Conservation (phyloP, 2,888 invertebrate genomes). For the Artemia sinica region DNA sequence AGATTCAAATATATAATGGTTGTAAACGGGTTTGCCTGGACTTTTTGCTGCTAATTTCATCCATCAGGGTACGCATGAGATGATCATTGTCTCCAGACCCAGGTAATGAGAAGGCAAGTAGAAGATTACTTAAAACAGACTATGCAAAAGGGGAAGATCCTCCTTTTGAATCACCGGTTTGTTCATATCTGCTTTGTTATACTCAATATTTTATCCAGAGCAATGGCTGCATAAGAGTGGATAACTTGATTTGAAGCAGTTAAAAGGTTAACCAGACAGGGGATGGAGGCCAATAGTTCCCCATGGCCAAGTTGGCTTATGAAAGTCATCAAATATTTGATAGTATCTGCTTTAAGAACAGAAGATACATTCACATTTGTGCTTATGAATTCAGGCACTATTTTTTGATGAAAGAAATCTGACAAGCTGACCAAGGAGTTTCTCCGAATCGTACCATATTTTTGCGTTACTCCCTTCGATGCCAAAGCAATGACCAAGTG, state of each 20-base stretch:
- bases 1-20: too few relatives aligned
- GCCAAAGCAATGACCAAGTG: slow-evolving; percentile 90
- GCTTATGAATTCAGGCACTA: slow-evolving; percentile 64
- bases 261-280: slow-evolving; percentile 59
- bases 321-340: slow-evolving; percentile 92
- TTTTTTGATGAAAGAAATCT: slow-evolving; percentile 72
- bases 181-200: slow-evolving; percentile 43
- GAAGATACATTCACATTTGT: slow-evolving; percentile 63
- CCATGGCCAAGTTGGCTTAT: slow-evolving; percentile 69
- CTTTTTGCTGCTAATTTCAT: too few relatives aligned
- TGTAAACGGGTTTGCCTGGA: too few relatives aligned
- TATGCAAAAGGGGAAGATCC: neutral
- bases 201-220: slow-evolving; percentile 68
- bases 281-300: slow-evolving; percentile 52
- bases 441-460: slow-evolving; percentile 75
- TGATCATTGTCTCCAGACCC: too few relatives aligned
- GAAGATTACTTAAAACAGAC: slow-evolving; percentile 36
- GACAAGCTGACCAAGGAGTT: slow-evolving; percentile 73
- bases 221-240: slow-evolving; percentile 83
- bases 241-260: slow-evolving; percentile 63
- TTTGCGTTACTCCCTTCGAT: slow-evolving; percentile 68
- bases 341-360: slow-evolving; percentile 84
- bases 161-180: neutral
- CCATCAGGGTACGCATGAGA: too few relatives aligned
- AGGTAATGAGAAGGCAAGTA: too few relatives aligned